Evolutionary conservation across 2,888 invertebrate species (phyloP).

Genomic region (Chorisops tibialis): DNA sequence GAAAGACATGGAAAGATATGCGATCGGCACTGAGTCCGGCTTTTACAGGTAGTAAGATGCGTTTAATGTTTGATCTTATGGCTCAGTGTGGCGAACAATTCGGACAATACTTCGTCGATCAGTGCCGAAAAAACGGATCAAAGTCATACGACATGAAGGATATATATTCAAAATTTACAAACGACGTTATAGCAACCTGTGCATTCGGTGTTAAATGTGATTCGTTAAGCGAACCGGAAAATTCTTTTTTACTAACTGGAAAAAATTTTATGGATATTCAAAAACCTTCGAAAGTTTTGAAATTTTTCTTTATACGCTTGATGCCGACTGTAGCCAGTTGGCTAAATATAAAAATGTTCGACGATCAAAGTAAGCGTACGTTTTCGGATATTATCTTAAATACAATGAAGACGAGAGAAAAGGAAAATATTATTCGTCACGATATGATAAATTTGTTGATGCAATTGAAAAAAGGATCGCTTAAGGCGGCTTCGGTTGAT

Average conservation of each 20-base stretch:
- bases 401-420: background rate
- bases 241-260: slow-evolving; percentile 54
- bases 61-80: slow-evolving; percentile 46
- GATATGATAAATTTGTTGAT: slow-evolving; percentile 23
- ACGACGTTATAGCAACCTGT: slow-evolving; percentile 57
- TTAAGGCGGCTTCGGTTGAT: background rate
- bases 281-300: background rate
- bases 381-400: slow-evolving; percentile 3
- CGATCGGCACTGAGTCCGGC: slow-evolving; percentile 51
- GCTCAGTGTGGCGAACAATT: background rate
- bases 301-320: background rate
- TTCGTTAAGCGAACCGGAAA: slow-evolving; percentile 52
- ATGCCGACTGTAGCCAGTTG: background rate
- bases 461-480: slow-evolving; percentile 9
- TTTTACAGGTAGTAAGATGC: slow-evolving; percentile 54
- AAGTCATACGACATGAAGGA: slow-evolving; percentile 51
- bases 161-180: slow-evolving; percentile 52
- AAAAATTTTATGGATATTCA: slow-evolving; percentile 36
- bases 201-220: slow-evolving; percentile 56
- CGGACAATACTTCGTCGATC: background rate
- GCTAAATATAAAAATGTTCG: background rate
- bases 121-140: background rate
- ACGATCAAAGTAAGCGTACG: background rate
- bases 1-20: slow-evolving; percentile 52
- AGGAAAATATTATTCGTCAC: slow-evolving; percentile 3